Evolutionary conservation across 2,888 invertebrate species (phyloP).

Genomic region (Cataglyphis livida): DNA sequence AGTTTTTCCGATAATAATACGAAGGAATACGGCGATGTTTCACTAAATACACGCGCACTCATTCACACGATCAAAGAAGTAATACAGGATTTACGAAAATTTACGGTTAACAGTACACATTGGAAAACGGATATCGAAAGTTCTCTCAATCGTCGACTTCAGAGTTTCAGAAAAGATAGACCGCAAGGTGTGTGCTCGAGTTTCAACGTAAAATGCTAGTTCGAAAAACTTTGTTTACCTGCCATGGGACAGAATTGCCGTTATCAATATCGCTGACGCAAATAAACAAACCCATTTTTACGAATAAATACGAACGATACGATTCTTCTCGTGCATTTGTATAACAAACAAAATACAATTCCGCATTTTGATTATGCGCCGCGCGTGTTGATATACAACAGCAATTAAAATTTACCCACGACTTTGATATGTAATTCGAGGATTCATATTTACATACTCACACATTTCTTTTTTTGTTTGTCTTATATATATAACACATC

Average conservation of each 20-base stretch:
- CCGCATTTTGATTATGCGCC: neutral
- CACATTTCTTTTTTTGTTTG: neutral
- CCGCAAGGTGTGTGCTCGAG: neutral
- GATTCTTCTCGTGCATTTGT: neutral
- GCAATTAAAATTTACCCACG: neutral
- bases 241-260: neutral
- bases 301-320: conserved; percentile 3
- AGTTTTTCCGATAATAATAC: neutral
- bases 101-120: neutral
- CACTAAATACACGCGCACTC: neutral
- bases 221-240: conserved; percentile 3
- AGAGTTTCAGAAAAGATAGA: neutral
- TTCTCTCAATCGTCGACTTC: neutral
- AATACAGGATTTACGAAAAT: neutral
- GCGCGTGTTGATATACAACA: neutral
- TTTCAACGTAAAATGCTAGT: neutral
- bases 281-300: conserved; percentile 8
- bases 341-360: neutral
- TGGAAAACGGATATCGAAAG: neutral
- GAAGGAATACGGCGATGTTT: neutral
- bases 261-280: neutral
- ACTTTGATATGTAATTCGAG: neutral
- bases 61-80: neutral
- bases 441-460: neutral
- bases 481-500: neutral